These are phyloP conservation scores for Rhyacichthys aspro DNA, from an alignment of 2,797 vertebrate genomes.

Conservation along the genomic window DNA sequence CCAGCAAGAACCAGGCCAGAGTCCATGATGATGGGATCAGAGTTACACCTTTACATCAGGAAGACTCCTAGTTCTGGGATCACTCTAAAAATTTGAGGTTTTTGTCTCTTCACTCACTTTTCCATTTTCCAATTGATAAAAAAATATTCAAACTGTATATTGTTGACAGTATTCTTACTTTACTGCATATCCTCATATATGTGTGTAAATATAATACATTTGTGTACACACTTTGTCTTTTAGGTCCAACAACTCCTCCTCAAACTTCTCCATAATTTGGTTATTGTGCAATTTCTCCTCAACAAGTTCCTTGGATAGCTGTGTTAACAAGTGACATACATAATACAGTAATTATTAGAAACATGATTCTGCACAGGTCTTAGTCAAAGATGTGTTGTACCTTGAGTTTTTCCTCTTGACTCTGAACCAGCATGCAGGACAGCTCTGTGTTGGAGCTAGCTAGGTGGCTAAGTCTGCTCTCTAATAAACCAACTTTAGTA, in stretches of 20 bases:
- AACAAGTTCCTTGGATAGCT: constrained; percentile 90
- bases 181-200: too few relatives aligned
- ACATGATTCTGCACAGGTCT: constrained; percentile 1
- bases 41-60: too few relatives aligned
- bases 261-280: constrained; percentile 81
- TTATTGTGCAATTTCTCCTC: constrained; percentile 86
- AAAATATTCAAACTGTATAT: too few relatives aligned
- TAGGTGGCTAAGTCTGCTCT: constrained; percentile 70
- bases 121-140: too few relatives aligned
- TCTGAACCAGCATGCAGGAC: constrained; percentile 71
- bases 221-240: constrained; percentile 77
- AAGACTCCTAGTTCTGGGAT: too few relatives aligned
- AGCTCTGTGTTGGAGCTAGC: constrained; percentile 71
- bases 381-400: constrained; percentile 70
- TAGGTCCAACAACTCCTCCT: constrained; percentile 84
- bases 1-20: too few relatives aligned
- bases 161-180: too few relatives aligned
- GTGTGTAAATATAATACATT: background rate
- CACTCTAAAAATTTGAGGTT: too few relatives aligned
- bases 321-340: constrained; percentile 15
- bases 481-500: constrained; percentile 62
- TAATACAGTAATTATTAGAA: background rate
- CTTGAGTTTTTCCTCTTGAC: constrained; percentile 85
- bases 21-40: too few relatives aligned
- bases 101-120: too few relatives aligned